A percentile compares a stretch with the other conserved stretches of the same genome.
Conservation (phyloP, 2,888 invertebrate genomes). For the Drosophila nigricruria region DNA sequence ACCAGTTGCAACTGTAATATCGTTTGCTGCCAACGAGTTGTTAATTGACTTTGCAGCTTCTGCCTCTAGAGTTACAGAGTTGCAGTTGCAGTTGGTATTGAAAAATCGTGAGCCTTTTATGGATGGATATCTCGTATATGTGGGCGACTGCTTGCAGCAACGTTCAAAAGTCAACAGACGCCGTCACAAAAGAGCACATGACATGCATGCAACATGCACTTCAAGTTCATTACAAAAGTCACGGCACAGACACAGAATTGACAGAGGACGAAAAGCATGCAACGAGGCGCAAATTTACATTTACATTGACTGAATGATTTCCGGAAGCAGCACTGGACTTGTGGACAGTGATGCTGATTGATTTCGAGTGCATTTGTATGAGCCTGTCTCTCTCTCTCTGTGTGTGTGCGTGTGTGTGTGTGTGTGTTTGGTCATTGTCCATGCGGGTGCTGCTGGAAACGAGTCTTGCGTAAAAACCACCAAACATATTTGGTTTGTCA, state of each 20-base stretch:
- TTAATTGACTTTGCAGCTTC: conserved; percentile 69
- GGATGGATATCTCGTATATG: conserved; percentile 32
- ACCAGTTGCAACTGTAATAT: conserved; percentile 1
- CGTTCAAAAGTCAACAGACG: conserved; percentile 64
- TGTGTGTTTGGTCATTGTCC: conserved; percentile 27
- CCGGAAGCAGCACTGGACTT: conserved; percentile 26
- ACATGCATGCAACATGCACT: conserved; percentile 69
- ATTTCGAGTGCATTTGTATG: conserved; percentile 63
- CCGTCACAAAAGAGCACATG: conserved; percentile 40
- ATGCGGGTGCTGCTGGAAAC: conserved; percentile 34
- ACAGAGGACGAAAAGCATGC: conserved; percentile 37
- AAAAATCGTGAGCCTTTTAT: conserved; percentile 31
- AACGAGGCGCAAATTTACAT: conserved; percentile 76
- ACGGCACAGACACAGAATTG: conserved; percentile 46
- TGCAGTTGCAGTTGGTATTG: conserved; percentile 34
- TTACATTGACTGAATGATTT: conserved; percentile 77
- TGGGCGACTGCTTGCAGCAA: conserved; percentile 34
- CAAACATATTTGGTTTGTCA: conserved; percentile 83
- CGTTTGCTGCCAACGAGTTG: conserved; percentile 29
- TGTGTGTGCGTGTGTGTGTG: conserved; percentile 17
- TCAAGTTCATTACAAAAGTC: conserved; percentile 74
- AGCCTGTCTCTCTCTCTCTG: neutral
- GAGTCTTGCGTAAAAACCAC: conserved; percentile 81
- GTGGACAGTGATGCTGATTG: conserved; percentile 65
- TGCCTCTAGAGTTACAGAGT: conserved; percentile 28